A percentile compares a stretch with the other conserved stretches of the same genome.
Conservation (phyloP, 2,888 invertebrate genomes). For the Pseudococcus jackbeardsleyi region DNA sequence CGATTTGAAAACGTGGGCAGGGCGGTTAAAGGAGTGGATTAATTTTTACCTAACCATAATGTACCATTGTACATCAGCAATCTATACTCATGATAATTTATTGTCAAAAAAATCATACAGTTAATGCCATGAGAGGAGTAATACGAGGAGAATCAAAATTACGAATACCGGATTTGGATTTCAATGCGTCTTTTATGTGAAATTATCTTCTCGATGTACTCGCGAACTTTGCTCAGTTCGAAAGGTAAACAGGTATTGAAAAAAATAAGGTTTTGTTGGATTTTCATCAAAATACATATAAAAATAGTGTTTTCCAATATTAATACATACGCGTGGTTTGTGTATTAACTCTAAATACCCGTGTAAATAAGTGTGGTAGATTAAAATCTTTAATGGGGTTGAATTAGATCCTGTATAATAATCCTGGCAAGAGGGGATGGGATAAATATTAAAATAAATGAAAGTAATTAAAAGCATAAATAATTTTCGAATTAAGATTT, state of each 20-base stretch:
- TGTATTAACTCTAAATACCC: background rate
- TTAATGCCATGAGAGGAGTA: constrained; percentile 63
- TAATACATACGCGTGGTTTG: background rate
- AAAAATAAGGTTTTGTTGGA: background rate
- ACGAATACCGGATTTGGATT: constrained; percentile 62
- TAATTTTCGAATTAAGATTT: no score
- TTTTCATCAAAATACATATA: background rate
- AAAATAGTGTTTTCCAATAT: background rate
- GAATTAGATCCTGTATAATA: no score
- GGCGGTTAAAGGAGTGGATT: background rate
- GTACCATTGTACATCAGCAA: background rate
- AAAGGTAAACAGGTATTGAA: background rate
- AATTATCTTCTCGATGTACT: background rate
- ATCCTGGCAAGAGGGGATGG: no score
- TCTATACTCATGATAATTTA: background rate
- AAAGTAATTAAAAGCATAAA: no score
- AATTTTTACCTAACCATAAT: background rate
- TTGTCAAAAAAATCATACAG: constrained; percentile 32
- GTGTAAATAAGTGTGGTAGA: background rate
- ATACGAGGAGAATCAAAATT: constrained; percentile 63
- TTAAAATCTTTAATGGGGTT: no score
- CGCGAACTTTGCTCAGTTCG: background rate
- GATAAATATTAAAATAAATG: no score
- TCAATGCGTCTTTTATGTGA: constrained; percentile 52
- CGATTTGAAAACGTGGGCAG: background rate